Base-by-base conservation (phyloP, 2,797 vertebrate species). In the Malacoctenus gilli region DNA sequence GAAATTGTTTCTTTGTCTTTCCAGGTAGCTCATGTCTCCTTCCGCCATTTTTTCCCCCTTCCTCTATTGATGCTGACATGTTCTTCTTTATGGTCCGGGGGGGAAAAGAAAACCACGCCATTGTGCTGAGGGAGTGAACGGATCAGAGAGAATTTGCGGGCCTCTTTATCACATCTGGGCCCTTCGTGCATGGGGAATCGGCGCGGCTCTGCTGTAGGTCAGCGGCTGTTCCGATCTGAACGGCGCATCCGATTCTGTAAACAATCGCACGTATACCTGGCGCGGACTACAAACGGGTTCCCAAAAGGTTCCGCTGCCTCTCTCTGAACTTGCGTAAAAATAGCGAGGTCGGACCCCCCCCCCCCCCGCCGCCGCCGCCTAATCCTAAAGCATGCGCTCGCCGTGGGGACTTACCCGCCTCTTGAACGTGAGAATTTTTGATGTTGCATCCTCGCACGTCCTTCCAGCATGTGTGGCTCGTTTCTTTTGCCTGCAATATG, bases 1-100 rank as follows among this genome's bases (percentile, higher is more conserved):
- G 50, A 63, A 73, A 84, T 55, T 72, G 49, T 13, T 51, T 69
- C 54, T 58, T 34, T 79, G 68, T 82, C 77, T 80, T 79, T 80
- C 37, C 75, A 62, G 63, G 66, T 72, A 56, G 58, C 70, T 66
- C 34, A 47, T 57, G 59, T 73, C 57, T 65, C 43, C 42, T 58
- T 46, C 37, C 61, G 30, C 23, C 7, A 1, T 54, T 58, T 44
- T 64, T 21, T 55, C 46, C n/a, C n/a, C n/a, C n/a, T n/a, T n/a
- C n/a, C 36, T 14, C 28, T 35, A 21, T 52, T 49, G 59, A 78
- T 59, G 44, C 25, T 19, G 51, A 71, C 59, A 59, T 69, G 53
- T 66, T 70, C 28, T 51, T 48, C 56, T 76, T 74, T 70, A 37
- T 70, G 60, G 20, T 58, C 60, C 58, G 44, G 48, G 22, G 22